These are phyloP conservation scores for Lacanobia oleracea DNA, from an alignment of 2,888 invertebrate genomes.

Conservation along the genomic window DNA sequence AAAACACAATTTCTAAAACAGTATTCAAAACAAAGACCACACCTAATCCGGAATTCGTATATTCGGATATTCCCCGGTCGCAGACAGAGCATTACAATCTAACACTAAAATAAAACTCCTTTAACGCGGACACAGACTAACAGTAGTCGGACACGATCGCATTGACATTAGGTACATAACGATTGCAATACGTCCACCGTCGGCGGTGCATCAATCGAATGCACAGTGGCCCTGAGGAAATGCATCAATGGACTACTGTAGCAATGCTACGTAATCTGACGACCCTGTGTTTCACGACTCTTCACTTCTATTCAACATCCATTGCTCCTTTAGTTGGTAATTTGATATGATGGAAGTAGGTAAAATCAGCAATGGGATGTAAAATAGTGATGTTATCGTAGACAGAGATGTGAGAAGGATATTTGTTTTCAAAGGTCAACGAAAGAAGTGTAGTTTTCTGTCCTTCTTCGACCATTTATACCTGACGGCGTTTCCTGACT, in stretches of 20 bases:
- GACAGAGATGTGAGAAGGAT: conserved; percentile 27
- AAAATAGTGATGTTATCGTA: neutral
- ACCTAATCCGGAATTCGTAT: conserved; percentile 1
- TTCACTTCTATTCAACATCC: conserved; percentile 7
- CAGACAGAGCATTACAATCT: conserved; percentile 51
- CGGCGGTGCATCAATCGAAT: conserved; percentile 85
- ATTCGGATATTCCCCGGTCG: conserved; percentile 28
- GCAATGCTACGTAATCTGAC: conserved; percentile 50
- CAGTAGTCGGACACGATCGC: conserved; percentile 81
- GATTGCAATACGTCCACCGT: conserved; percentile 87
- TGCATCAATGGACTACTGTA: conserved; percentile 82
- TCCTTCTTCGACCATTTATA: conserved; percentile 65
- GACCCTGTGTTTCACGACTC: conserved; percentile 29
- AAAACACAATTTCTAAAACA: neutral
- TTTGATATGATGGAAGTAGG: neutral
- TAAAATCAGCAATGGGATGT: conserved; percentile 15
- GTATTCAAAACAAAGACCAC: neutral
- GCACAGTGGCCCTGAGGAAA: conserved; percentile 83
- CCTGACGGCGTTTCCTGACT: conserved; percentile 64
- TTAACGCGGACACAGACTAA: conserved; percentile 79
- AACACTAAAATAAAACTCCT: conserved; percentile 80
- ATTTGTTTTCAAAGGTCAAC: conserved; percentile 71
- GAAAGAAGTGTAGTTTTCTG: conserved; percentile 73
- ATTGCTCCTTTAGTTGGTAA: conserved; percentile 24
- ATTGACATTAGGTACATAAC: conserved; percentile 89